Base-by-base conservation (phyloP, 2,888 invertebrate genomes). In the Lasioglossum vierecki region DNA sequence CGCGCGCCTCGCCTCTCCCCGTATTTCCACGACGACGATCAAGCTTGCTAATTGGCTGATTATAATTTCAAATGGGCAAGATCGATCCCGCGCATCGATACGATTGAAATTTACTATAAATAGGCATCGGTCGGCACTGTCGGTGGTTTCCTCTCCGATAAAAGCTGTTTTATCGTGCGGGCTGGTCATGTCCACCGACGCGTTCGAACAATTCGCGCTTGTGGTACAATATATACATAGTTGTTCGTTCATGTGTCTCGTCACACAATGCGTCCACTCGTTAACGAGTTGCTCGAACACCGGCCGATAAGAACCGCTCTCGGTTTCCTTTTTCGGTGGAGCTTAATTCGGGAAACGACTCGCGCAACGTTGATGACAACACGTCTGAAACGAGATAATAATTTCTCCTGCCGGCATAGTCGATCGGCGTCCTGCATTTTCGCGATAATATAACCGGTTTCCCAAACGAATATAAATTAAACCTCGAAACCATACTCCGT, bases 381-480 rank as follows among this genome's bases (percentile, higher is more conserved):
- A 35, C 66, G 18, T 22, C 9, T 18, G 35, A 66, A 30, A n/a
- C 26, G 85, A 85, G 87, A 87, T 87, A 88, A 88, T 82, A 73
- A 85, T 77, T 89, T 84, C 84, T 53, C 26, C 30, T 1, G 35
- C 30, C 9, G 9, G 60, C 15, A 26, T 13, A 5, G 30, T 35
- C 30, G 63, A 63, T 63, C 41, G 30, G 44, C 53, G 15, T 11
- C 30, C 26, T 44, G 44, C 18, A 66, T 75, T 81, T 60, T 46
- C 63, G 39, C 77, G 81, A 74, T 81, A 79, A 75, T 75, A 70
- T 68, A 89, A 89, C 89, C 89, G 89, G 89, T 88, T 88, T 53
- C 22, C 18, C 70, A 26, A 73, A 49, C 81, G 77, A 89, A 86
- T 84, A 89, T 83, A 89, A 89, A 89, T 89, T 76, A 66, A 89